Evolutionary conservation across 2,797 vertebrate species (phyloP), one percentile per base, ranked within the genome.

Genomic region (Chaenodraco wilsoni): DNA sequence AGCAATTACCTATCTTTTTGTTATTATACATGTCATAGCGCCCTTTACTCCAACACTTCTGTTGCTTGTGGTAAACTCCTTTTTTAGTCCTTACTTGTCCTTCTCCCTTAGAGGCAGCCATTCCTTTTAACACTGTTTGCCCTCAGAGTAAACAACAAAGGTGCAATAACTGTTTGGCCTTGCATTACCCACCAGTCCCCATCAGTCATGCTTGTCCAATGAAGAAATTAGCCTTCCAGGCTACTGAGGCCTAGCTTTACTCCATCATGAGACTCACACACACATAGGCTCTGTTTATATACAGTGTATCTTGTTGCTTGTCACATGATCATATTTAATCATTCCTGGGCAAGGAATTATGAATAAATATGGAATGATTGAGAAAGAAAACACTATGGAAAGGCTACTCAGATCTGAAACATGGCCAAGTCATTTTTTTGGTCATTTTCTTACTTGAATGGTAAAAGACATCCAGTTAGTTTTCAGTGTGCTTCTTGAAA

Each of bases 91-190:
- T 46, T 66, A 23, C 33, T 40, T 67, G 15, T 70, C 51, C 37
- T 78, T 41, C 50, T 71, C 27, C 49, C 58, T 56, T 43, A 27
- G 64, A 76, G 51, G 44, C 23, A 60, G 10, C n/a, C 21, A 16
- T 77, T 77, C 10, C 37, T 62, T 72, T 67, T 74, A n/a, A 54
- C 44, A 46, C 69, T 74, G 57, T 65, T 69, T 74, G 48, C 16
- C 57, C 60, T 76, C 48, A 49, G 17, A 70, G 46, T 54, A 27
- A 75, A 65, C 27, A 54, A 33, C 17, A 31, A 67, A 62, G 56
- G 49, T 65, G 46, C 21, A 68, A 27, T 56, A 59, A 66, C 10
- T 56, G 19, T 46, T 79, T 54, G 14, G 23, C 37, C 68, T 83
- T 9, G 2, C 41, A 51, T 72, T 59, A 73, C 43, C 43, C 44